Conservation (phyloP, 2,888 invertebrate species). For the Yponomeuta evonymella region DNA sequence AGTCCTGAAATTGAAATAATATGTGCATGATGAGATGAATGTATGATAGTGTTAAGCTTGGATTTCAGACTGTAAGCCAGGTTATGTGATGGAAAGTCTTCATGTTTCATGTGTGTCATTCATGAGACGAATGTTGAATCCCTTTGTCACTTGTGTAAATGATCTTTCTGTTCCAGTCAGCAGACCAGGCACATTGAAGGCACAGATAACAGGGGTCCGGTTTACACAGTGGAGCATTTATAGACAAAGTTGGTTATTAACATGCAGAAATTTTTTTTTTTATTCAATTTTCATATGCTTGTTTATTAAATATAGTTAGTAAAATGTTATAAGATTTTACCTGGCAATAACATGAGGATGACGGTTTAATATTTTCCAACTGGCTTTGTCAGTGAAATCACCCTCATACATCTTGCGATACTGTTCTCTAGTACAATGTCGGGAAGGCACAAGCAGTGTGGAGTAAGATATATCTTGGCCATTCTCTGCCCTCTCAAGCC, state of each 20-base stretch:
- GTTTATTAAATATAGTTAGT: not conserved
- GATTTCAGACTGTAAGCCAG: not conserved
- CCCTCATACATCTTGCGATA: constrained; percentile 68
- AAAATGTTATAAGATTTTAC: constrained; percentile 38
- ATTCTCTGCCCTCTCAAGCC: constrained; percentile 86
- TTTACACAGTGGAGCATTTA: not conserved
- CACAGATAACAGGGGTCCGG: not conserved
- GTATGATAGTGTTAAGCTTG: constrained; percentile 35
- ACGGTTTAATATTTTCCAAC: constrained; percentile 59
- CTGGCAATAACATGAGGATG: constrained; percentile 77
- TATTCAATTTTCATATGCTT: not conserved
- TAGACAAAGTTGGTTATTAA: not conserved
- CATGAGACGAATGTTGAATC: not conserved
- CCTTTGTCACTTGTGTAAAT: not conserved
- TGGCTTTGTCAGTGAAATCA: constrained; percentile 60
- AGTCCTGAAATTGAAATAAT: constrained; percentile 84
- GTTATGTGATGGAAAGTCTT: not conserved
- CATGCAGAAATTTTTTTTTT: not conserved
- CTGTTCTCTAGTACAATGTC: constrained; percentile 60
- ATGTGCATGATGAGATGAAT: constrained; percentile 70
- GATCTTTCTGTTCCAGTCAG: not conserved
- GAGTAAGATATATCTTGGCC: constrained; percentile 96
- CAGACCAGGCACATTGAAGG: constrained; percentile 11
- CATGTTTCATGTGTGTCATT: not conserved
- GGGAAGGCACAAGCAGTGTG: constrained; percentile 86